Base-by-base conservation (phyloP, 30 jellyfish, hydroid and myxozoan species). In the Catostylus mosaicus region DNA sequence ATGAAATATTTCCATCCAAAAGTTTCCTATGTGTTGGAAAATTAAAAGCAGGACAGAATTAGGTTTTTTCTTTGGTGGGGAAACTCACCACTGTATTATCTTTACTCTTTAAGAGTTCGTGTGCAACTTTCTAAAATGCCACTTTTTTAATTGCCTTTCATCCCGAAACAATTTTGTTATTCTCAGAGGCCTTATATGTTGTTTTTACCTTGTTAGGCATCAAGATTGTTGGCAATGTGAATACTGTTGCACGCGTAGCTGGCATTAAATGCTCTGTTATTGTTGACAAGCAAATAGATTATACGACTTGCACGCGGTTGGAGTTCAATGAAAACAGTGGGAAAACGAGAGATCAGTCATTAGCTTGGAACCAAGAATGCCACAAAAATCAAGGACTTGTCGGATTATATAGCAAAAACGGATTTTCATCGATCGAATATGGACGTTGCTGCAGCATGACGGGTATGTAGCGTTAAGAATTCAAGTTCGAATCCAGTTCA, bases 361-460 rank as follows among this genome's bases (percentile, higher is more conserved):
- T 74, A 46, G 43, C 22, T 20, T 93, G 98, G 98, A 45, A 65
- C 20, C 81, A 54, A 54, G 90, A 93, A 56, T 93, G 98, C 37
- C 97, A 91, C 29, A 34, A 63, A 19, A 88, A 82, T 23, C 30
- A 29, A 60, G 96, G 79, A 19, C 69, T 93, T 56, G 96, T 87
- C 45, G 97, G 90, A 7, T 43, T 93, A 36, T 82, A 86, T 51
- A 87, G 82, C 37, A 65, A 31, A 9, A 45, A 70, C 34, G 73
- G 90, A 50, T 87, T 93, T 56, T 26, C 52, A 20, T 32, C 89
- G 3, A 31, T 93, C 56, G 30, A 74, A 40, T 76, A 93, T 36
- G 97, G 89, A 24, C 89, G 83, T 37, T 93, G 98, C 64, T 93
- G 98, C 83, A 36, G 51, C 11, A 64, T 93, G 2, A 60, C 30